A percentile compares a stretch with the other conserved stretches of the same genome.
Evolutionary conservation across 2,888 invertebrate genomes (phyloP).

Genomic region (Diplolepis rosae): DNA sequence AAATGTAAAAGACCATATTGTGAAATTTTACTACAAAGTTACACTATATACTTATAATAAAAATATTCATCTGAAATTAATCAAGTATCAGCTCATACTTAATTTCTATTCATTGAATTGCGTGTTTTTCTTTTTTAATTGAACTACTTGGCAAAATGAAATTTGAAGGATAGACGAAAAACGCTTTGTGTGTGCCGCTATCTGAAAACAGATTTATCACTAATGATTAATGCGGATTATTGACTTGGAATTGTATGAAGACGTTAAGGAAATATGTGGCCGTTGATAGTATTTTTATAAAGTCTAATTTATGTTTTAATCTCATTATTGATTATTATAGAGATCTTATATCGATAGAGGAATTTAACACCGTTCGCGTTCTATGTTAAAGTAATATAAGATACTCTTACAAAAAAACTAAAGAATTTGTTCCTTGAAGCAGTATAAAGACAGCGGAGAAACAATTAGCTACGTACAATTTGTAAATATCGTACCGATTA

Average conservation of each 20-base stretch:
- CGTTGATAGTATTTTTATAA: constrained; percentile 69
- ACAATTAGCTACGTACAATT: constrained; percentile 36
- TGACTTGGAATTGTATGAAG: constrained; percentile 60
- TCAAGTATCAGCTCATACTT: too few species aligned
- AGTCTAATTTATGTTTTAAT: constrained; percentile 62
- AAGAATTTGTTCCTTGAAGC: constrained; percentile 42
- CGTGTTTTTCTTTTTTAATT: too few species aligned
- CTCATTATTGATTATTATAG: constrained; percentile 33
- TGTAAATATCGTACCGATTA: constrained; percentile 42
- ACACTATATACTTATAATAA: not conserved
- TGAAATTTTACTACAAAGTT: constrained; percentile 3
- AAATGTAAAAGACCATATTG: not conserved
- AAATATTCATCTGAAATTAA: not conserved
- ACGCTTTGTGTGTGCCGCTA: constrained; percentile 11
- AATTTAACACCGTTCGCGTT: constrained; percentile 34
- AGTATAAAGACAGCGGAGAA: constrained; percentile 19
- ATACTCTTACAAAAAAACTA: constrained; percentile 33
- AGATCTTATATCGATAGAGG: constrained; percentile 19
- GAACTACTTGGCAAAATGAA: constrained; percentile 6
- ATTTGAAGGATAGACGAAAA: constrained; percentile 6
- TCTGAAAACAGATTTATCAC: not conserved
- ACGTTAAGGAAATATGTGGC: constrained; percentile 56
- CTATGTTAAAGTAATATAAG: constrained; percentile 39
- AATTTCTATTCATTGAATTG: too few species aligned
- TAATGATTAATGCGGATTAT: constrained; percentile 13